Evolutionary conservation across 92 coral and sea anemone genomes (phyloP), one percentile per base, ranked within the genome.

Genomic region (Umimayanthus kanabou): DNA sequence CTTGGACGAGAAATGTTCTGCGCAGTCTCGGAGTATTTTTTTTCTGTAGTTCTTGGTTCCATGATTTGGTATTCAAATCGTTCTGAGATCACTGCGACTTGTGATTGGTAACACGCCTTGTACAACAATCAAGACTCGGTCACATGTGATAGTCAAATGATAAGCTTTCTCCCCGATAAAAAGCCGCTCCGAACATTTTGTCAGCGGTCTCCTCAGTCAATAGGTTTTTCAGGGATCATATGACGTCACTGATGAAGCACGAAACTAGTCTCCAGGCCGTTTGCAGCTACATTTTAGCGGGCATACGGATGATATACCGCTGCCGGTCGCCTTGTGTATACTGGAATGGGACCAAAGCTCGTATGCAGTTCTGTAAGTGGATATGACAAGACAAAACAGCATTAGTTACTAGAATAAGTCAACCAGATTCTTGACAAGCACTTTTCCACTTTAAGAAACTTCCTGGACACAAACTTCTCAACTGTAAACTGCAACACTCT

Each of bases 261-360:
- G 85, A 69, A 18, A 45, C 43, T 25, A 69, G 45, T 71, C 45
- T 20, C 77, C 78, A 28, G 25, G 79, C 78, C 5, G 4, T 13
- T 69, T 65, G 30, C 64, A 50, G 43, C 61, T 83, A 83, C 77
- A 83, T 83, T 83, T 83, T 92, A 95, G 91, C 98, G 98, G 83
- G 96, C 98, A 87, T 95, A 95, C 53, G 98, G 98, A 89, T 95
- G 98, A 89, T 91, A 95, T 33, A 94, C 89, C 79, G 87, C 57
- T 71, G 87, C 67, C 87, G 87, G 37, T 71, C 87, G 87, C 77
- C 87, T 47, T 73, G 87, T 70, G 87, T 83, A 83, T 73, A 83
- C 87, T 71, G 87, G 87, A 43, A 83, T 83, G 74, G 87, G 87
- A 39, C 87, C 87, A 83, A 83, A 65, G 87, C 87, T 83, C 61